Base-by-base conservation (phyloP, 2,888 invertebrate species). In the Erannis defoliaria region DNA sequence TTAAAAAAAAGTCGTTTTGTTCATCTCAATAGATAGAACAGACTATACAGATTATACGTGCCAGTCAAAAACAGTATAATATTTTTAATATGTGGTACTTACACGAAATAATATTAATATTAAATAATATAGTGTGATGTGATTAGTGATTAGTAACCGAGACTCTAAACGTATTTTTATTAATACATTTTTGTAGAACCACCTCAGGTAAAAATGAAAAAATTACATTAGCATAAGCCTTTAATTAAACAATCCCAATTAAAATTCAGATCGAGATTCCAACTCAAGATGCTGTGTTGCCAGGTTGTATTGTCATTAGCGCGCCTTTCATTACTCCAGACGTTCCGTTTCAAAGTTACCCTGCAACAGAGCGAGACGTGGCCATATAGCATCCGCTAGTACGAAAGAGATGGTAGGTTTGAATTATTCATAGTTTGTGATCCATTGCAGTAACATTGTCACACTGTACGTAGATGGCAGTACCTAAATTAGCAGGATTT, bases 391-490 rank as follows among this genome's bases (percentile, higher is more conserved):
- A 46, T 46, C n/a, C 37, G 23, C 12, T 19, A 1, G 64, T 64
- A 40, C 58, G 74, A 82, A 54, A 57, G 76, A 66, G 78, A 76
- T 1, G 60, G 43, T 16, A 55, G 42, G 59, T 51, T 67, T 84
- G 73, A 81, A 85, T 84, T 73, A 84, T 85, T 84, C 78, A 84
- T 77, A 67, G 62, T 64, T 70, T 70, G 77, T 76, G 79, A 81
- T 78, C 81, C 73, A 72, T 72, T 76, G 76, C 75, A 62, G 70
- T 73, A 80, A 71, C 73, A 75, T 65, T 75, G 78, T 76, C 75
- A 78, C 70, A 60, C 31, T 31, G 2, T 33, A 46, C 5, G 14
- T 16, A n/a, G 6, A 5, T 29, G 31, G 12, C 31, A 48, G 31
- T 48, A 18, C 12, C n/a, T 21, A 5, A 21, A 0, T n/a, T 42